Conservation (phyloP, 1,140 invertebrate genomes). For the Drosophila bocki region DNA sequence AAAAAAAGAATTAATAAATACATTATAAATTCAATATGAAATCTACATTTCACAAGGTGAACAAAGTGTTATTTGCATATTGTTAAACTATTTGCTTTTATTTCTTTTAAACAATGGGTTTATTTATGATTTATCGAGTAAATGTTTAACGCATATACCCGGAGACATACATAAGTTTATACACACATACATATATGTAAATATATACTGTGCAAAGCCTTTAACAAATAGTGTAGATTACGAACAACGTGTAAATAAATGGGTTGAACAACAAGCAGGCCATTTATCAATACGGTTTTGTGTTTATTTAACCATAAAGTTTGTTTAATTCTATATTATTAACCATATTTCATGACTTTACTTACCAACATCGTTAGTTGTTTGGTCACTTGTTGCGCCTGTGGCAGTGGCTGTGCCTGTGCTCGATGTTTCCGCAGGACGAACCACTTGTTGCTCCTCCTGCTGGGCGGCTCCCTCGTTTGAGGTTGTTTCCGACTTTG, state of each 20-base stretch:
- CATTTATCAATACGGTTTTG: slow-evolving; percentile 24
- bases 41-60: background rate
- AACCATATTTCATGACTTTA: slow-evolving; percentile 1
- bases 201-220: slow-evolving; percentile 10
- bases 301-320: background rate
- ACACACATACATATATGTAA: background rate
- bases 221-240: slow-evolving; percentile 29
- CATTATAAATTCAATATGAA: background rate
- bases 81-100: background rate
- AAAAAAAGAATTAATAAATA: background rate
- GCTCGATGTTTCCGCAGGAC: background rate
- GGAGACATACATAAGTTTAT: background rate
- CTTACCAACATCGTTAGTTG: background rate
- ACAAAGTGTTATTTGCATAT: slow-evolving; percentile 2
- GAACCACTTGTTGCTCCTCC: slow-evolving; percentile 7
- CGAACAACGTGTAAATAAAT: slow-evolving; percentile 8
- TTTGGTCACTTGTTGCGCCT: background rate
- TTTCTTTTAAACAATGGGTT: background rate
- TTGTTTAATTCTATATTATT: background rate
- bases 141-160: background rate
- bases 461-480: slow-evolving; percentile 7
- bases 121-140: slow-evolving; percentile 8
- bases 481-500: slow-evolving; percentile 8
- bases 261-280: background rate
- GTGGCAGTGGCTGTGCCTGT: background rate